Evolutionary conservation across 2,888 invertebrate species (phyloP).

Genomic region (Lasioglossum calceatum): DNA sequence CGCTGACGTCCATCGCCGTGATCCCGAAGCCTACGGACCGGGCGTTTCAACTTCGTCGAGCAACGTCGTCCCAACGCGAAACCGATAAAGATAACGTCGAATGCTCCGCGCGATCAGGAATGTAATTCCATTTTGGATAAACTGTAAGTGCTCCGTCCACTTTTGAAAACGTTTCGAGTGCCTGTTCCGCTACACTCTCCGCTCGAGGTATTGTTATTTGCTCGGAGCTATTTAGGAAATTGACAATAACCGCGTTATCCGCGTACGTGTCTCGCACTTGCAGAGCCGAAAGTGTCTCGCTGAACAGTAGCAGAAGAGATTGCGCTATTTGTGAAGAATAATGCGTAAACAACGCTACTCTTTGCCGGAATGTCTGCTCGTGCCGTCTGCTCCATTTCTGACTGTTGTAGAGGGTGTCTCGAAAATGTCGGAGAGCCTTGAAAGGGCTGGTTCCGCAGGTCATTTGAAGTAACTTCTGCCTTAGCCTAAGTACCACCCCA

Average conservation of each 20-base stretch:
- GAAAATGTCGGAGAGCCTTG: too few relatives aligned
- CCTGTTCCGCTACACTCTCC: not conserved
- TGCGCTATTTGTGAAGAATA: not conserved
- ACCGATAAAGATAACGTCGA: not conserved
- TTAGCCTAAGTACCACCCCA: too few relatives aligned
- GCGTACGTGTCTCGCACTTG: not conserved
- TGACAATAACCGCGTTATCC: slow-evolving; percentile 45
- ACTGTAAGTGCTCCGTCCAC: not conserved
- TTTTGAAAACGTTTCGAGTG: not conserved
- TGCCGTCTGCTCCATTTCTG: not conserved
- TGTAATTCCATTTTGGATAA: slow-evolving; percentile 29
- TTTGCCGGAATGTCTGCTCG: not conserved
- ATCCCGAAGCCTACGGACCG: not conserved
- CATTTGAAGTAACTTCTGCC: too few relatives aligned
- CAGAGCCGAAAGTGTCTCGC: not conserved
- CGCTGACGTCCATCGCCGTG: not conserved
- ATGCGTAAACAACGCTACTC: not conserved
- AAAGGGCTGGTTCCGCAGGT: too few relatives aligned
- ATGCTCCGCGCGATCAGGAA: not conserved
- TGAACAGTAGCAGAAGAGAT: not conserved
- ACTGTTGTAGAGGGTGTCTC: not conserved
- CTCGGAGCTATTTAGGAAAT: slow-evolving; percentile 41
- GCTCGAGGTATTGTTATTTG: slow-evolving; percentile 4
- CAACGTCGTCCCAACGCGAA: not conserved
- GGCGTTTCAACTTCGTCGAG: not conserved